Percentiles rank a stretch among this genome's conserved stretches.
These are phyloP conservation scores for Ammodytes marinus DNA, from an alignment of 2,113 vertebrate species.

Conservation along the genomic window DNA sequence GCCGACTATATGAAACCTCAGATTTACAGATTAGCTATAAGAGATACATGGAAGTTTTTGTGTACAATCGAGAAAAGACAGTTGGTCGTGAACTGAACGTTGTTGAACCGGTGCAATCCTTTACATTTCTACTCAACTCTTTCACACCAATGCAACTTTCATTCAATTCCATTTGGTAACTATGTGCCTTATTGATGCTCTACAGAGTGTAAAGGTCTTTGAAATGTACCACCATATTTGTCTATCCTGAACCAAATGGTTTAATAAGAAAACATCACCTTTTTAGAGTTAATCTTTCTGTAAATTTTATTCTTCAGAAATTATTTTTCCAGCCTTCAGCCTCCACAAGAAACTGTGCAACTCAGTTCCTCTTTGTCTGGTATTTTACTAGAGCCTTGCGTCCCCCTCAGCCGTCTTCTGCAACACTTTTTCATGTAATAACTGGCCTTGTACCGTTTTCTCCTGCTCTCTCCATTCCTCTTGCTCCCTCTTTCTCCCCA, in stretches of 20 bases:
- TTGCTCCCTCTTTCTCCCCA: constrained; percentile 19
- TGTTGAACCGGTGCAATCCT: constrained; percentile 5
- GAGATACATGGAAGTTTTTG: constrained; percentile 40
- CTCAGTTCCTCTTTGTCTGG: not conserved
- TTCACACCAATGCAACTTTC: constrained; percentile 2
- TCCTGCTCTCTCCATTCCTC: constrained; percentile 1
- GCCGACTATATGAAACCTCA: not conserved
- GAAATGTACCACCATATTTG: not conserved
- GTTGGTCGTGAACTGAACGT: constrained; percentile 30
- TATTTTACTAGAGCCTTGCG: not conserved
- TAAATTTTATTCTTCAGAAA: not conserved
- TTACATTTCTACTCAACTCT: constrained; percentile 6
- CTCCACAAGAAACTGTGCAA: not conserved
- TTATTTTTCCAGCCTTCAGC: not conserved
- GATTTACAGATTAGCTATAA: constrained; percentile 30
- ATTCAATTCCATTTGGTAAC: not conserved
- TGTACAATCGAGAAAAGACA: constrained; percentile 20
- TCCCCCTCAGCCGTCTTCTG: not conserved
- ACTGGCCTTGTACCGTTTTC: not conserved
- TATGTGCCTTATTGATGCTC: not conserved
- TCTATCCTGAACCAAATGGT: not conserved
- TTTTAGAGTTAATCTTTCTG: not conserved
- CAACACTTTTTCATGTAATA: constrained; percentile 19
- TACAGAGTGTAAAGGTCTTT: not conserved
- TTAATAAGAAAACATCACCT: not conserved